A percentile compares a stretch with the other conserved stretches of the same genome.
phyloP scores from a whole-genome alignment of 2,888 invertebrate genomes.

The Pilophorus perplexus region DNA sequence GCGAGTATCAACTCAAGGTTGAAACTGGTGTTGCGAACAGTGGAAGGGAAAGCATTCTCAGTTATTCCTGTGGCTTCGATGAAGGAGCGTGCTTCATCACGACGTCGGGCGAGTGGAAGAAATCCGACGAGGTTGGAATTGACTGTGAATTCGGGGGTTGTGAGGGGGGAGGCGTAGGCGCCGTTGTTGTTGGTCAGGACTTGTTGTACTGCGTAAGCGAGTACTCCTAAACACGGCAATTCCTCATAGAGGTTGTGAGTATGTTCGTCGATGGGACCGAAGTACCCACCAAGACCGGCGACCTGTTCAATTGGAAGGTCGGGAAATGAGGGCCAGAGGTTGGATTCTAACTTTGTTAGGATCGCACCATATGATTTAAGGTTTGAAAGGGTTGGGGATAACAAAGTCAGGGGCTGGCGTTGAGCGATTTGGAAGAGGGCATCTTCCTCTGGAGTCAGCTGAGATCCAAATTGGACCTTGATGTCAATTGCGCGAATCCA shows the following conservation, averaged over 20 bases:
- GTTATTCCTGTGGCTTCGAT: slow-evolving; percentile 4
- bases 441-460: slow-evolving; percentile 21
- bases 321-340: slow-evolving; percentile 27
- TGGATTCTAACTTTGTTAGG: slow-evolving; percentile 26
- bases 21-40: background rate
- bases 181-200: slow-evolving; percentile 14
- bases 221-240: background rate
- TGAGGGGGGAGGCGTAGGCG: slow-evolving; percentile 11
- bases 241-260: slow-evolving; percentile 5
- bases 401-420: slow-evolving; percentile 11
- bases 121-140: slow-evolving; percentile 18
- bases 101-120: slow-evolving; percentile 5
- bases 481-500: slow-evolving; percentile 18
- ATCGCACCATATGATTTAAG: slow-evolving; percentile 30
- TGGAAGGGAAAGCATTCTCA: slow-evolving; percentile 15
- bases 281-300: slow-evolving; percentile 10
- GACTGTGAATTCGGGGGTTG: background rate
- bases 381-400: slow-evolving; percentile 13
- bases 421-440: background rate
- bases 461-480: slow-evolving; percentile 7
- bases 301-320: slow-evolving; percentile 2
- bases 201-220: background rate
- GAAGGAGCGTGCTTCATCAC: slow-evolving; percentile 10
- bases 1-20: slow-evolving; percentile 19
- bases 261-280: too few relatives aligned